Evolutionary conservation across 2,888 invertebrate species (phyloP).

Genomic region (Drosophila monieri): DNA sequence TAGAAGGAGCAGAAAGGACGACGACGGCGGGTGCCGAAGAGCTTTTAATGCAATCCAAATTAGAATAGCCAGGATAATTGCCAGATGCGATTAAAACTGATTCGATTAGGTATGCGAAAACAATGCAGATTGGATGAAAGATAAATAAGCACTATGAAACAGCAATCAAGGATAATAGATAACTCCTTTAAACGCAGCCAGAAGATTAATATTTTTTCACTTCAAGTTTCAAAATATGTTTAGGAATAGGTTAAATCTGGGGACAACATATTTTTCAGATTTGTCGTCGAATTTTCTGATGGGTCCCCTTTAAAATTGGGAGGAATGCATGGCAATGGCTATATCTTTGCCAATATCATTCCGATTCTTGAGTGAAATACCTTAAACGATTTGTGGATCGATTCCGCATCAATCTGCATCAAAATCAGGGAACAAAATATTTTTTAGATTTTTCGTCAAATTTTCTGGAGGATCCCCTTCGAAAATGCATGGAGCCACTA

Average conservation of each 20-base stretch:
- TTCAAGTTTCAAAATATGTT: background rate
- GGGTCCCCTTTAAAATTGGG: too few species aligned
- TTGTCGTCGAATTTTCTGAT: too few species aligned
- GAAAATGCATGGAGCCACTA: too few species aligned
- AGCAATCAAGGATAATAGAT: constrained; percentile 3
- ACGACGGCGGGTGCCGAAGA: background rate
- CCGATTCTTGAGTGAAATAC: too few species aligned
- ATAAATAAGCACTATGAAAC: constrained; percentile 8
- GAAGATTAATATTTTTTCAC: background rate
- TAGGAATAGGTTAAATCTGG: background rate
- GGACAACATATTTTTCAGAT: too few species aligned
- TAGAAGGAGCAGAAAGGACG: constrained; percentile 4
- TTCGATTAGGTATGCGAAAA: constrained; percentile 36
- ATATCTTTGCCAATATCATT: too few species aligned
- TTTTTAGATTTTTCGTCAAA: too few species aligned
- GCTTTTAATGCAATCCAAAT: constrained; percentile 24
- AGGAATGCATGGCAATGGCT: too few species aligned
- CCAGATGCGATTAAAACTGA: constrained; percentile 34
- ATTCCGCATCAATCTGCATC: too few species aligned
- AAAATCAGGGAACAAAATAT: too few species aligned
- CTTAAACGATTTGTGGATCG: too few species aligned
- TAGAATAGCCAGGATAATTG: constrained; percentile 47
- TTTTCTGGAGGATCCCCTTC: too few species aligned
- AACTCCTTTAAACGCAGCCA: constrained; percentile 1
- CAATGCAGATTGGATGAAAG: constrained; percentile 4